Evolutionary conservation across 2,888 invertebrate genomes (phyloP), one percentile per base, ranked within the genome.

Genomic region (Neuroscelio doddi): DNA sequence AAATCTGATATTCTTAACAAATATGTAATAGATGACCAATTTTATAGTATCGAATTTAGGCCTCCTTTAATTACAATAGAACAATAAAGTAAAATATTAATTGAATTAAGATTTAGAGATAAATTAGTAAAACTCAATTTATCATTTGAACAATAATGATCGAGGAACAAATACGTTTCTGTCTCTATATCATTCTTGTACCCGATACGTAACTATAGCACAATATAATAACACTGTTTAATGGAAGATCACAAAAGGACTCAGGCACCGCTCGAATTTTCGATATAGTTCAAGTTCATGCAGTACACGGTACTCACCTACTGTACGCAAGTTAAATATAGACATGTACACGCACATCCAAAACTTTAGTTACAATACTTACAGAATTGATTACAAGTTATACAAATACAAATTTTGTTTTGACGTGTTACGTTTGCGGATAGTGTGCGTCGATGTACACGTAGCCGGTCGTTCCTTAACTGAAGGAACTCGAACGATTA

Each of bases 301-400:
- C 46, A 56, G 42, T 61, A 58, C 62, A 58, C 42, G 45, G 50
- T 64, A 53, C 52, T 58, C 57, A 55, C 34, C 36, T 64, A 71
- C 61, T 64, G 69, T 72, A 70, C 73, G 71, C 68, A 70, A 76
- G 66, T 68, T 71, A 75, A 70, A 67, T 77, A 75, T 78, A 78
- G 76, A 78, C 78, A 78, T 75, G 72, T 76, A 78, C 74, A 79
- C 73, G 71, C 73, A 78, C 73, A 80, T 73, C 56, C 75, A 76
- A 78, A 76, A 75, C 70, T 61, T 71, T 71, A 64, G 62, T 70
- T 72, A 71, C 70, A 68, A 38, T 68, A 70, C 64, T 74, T 73
- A 69, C 68, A 71, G 57, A 70, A 55, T 56, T 41, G 47, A 30
- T 69, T 73, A 72, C 64, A 72, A 63, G 46, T 64, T 67, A 51